Base-by-base conservation (phyloP, 2,888 invertebrate species). In the Diploptera punctata region DNA sequence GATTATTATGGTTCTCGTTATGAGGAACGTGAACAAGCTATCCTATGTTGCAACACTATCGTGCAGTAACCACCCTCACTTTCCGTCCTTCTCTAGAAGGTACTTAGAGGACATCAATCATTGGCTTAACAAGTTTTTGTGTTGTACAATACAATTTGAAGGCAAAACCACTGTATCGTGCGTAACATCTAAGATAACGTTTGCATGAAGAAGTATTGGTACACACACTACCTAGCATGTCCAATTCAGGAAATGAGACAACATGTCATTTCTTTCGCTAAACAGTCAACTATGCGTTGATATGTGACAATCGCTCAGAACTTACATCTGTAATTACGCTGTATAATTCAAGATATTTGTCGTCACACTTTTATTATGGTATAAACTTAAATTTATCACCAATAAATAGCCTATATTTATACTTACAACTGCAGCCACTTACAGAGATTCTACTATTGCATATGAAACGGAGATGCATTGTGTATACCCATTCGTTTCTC, bases 121-220 rank as follows among this genome's bases (percentile, higher is more conserved):
- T 29, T 16, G n/a, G 57, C 57, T 57, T 57, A 57, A 57, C 57
- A 57, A 57, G 57, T 57, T 57, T 57, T 57, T 57, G 31, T 57
- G 31, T 57, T 57, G n/a, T 29, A 57, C 57, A 57, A 57, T 57
- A 57, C 31, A 57, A 29, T 57, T 57, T 57, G 57, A 57, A 57
- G 57, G 57, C 29, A 57, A 29, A n/a, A 13, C 16, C n/a, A 10
- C 57, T 57, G n/a, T 57, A 57, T 57, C 57, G 57, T 29, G 31
- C 31, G 26, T 57, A 57, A 18, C 13, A 57, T 57, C 57, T 33
- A 5, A 10, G 10, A 7, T 10, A n/a, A 3, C 18, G 57, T n/a
- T 57, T 29, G 57, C 57, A 47, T n/a, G 47, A n/a, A 47, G 47
- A 7, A 33, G 10, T 33, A 33, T 7, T 10, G 10, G 33, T 33